Evolutionary conservation across 2,888 invertebrate genomes (phyloP).

Genomic region (Xestia xanthographa): DNA sequence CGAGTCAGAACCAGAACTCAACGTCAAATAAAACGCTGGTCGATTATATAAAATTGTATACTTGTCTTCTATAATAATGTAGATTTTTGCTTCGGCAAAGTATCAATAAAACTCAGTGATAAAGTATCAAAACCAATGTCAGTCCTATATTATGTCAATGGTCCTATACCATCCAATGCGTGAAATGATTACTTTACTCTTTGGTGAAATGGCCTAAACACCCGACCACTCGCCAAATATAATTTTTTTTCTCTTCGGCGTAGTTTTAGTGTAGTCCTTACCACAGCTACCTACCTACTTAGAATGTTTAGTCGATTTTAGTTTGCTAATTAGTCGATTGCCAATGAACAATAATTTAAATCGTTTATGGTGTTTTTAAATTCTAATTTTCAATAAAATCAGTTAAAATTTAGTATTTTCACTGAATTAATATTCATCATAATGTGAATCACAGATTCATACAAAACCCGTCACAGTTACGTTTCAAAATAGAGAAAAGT

Average conservation of each 20-base stretch:
- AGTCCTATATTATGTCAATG: no score
- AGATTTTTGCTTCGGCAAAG: conserved; percentile 11
- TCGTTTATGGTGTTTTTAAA: neutral
- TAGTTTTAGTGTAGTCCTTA: conserved; percentile 18
- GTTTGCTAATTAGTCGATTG: neutral
- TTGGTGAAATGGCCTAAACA: neutral
- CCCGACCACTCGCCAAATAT: neutral
- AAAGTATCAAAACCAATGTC: neutral
- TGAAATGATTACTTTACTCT: no score
- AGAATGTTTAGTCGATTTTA: conserved; percentile 22
- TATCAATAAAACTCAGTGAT: neutral
- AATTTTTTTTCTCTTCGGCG: conserved; percentile 10
- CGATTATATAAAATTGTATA: neutral
- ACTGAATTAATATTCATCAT: neutral
- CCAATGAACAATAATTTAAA: neutral
- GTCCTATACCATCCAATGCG: neutral
- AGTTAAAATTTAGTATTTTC: neutral
- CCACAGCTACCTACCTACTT: neutral
- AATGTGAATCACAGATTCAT: neutral
- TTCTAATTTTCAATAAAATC: neutral
- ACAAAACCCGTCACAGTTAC: neutral
- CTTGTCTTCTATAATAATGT: no score
- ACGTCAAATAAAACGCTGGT: neutral
- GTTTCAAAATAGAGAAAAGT: neutral
- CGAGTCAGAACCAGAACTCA: neutral